Percentiles rank a stretch among this genome's conserved stretches.
Evolutionary conservation across 2,113 vertebrate species (phyloP).

Genomic region (Eulemur rufifrons): DNA sequence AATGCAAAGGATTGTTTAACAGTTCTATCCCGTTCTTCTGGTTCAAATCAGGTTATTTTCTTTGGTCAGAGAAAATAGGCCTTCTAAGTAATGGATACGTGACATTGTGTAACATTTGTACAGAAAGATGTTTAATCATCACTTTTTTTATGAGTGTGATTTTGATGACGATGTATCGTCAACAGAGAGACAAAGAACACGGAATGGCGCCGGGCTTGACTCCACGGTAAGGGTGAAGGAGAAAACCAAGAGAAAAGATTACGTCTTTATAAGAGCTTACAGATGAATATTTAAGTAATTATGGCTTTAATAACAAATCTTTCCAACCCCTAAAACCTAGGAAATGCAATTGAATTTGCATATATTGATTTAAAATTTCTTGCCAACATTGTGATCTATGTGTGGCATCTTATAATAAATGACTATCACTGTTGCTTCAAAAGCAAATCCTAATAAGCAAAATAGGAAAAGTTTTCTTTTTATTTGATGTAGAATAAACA

Average conservation of each 20-base stretch:
- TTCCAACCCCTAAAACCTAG: neutral
- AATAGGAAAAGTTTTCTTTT: neutral
- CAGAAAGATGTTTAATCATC: conserved; percentile 81
- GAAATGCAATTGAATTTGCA: neutral
- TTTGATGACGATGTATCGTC: conserved; percentile 78
- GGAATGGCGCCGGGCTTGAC: conserved; percentile 40
- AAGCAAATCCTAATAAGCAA: neutral
- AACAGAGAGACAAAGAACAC: conserved; percentile 59
- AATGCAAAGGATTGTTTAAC: conserved; percentile 91
- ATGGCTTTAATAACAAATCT: neutral
- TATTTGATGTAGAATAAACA: neutral
- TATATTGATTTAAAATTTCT: conserved; percentile 4
- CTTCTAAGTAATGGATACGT: conserved; percentile 77
- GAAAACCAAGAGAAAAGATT: conserved; percentile 40
- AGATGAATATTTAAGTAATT: conserved; percentile 25
- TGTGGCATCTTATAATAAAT: neutral
- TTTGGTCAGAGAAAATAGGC: conserved; percentile 83
- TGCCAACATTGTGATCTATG: neutral
- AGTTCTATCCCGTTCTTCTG: conserved; percentile 81
- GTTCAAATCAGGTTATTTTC: conserved; percentile 85
- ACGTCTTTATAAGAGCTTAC: neutral
- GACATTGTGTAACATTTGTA: conserved; percentile 83
- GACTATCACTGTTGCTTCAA: neutral
- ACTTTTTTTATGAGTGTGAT: conserved; percentile 71
- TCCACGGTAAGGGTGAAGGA: conserved; percentile 47